A percentile compares a stretch with the other conserved stretches of the same genome.
Evolutionary conservation across 2,113 vertebrate species (phyloP).

Genomic region (Anthoscopus minutus): DNA sequence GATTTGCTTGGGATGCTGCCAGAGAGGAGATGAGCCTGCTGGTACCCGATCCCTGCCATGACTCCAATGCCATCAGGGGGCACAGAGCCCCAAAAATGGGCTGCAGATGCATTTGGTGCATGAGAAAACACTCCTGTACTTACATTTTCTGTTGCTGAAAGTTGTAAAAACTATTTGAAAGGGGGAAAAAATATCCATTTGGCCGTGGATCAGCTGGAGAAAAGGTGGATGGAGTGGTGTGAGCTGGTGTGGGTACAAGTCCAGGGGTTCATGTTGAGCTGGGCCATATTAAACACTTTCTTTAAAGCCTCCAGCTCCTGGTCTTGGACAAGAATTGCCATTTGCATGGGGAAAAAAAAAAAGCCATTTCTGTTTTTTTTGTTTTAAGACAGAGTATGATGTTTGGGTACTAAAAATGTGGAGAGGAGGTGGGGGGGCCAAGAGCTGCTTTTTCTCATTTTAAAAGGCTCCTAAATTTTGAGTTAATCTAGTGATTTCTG

Average conservation of each 20-base stretch:
- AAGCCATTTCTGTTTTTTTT: background rate
- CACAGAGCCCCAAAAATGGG: background rate
- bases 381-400: accelerated
- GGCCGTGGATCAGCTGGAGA: background rate
- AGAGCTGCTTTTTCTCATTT: background rate
- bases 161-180: background rate
- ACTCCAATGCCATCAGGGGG: accelerated
- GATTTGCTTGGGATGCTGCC: background rate
- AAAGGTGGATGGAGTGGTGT: background rate
- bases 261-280: background rate
- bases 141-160: background rate
- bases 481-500: background rate
- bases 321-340: background rate
- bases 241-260: accelerated
- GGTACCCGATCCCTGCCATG: accelerated
- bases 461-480: background rate
- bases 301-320: background rate
- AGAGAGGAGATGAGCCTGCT: background rate
- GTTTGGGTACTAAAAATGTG: background rate
- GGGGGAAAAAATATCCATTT: accelerated
- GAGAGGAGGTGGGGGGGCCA: background rate
- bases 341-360: background rate
- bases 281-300: background rate
- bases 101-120: background rate
- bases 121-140: background rate